Conservation (phyloP, 2,888 invertebrate genomes). For the Tenthredo distinguenda region DNA sequence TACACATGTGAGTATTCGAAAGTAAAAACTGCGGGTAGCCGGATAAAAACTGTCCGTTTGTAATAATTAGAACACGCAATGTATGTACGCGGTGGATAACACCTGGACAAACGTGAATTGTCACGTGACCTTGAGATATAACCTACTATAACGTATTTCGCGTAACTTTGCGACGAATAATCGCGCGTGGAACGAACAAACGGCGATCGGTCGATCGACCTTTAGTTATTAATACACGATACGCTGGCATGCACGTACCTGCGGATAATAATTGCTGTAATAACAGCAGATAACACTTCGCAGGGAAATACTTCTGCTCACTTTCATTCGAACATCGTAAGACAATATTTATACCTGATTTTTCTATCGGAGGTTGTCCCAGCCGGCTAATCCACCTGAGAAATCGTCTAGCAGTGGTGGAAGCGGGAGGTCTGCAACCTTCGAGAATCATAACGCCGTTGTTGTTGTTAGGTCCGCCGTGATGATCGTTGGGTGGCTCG, state of each 20-base stretch:
- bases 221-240: neutral
- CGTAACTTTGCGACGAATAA: neutral
- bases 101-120: neutral
- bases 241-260: neutral
- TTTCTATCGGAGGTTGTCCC: slow-evolving; percentile 80
- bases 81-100: neutral
- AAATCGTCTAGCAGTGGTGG: slow-evolving; percentile 79
- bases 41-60: no score
- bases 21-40: no score
- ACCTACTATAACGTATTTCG: neutral
- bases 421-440: slow-evolving; percentile 71
- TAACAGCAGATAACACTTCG: no score
- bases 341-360: slow-evolving; percentile 74
- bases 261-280: neutral
- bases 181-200: neutral
- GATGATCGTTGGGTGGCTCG: slow-evolving; percentile 60
- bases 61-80: no score
- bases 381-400: slow-evolving; percentile 80
- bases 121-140: neutral
- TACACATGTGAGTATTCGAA: no score
- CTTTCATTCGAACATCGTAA: neutral
- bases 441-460: slow-evolving; percentile 72
- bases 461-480: slow-evolving; percentile 64
- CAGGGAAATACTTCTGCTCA: neutral
- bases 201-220: slow-evolving; percentile 8